Evolutionary conservation across 35 echinoderm and acorn worm genomes (phyloP).

Genomic region (Anneissia japonica): DNA sequence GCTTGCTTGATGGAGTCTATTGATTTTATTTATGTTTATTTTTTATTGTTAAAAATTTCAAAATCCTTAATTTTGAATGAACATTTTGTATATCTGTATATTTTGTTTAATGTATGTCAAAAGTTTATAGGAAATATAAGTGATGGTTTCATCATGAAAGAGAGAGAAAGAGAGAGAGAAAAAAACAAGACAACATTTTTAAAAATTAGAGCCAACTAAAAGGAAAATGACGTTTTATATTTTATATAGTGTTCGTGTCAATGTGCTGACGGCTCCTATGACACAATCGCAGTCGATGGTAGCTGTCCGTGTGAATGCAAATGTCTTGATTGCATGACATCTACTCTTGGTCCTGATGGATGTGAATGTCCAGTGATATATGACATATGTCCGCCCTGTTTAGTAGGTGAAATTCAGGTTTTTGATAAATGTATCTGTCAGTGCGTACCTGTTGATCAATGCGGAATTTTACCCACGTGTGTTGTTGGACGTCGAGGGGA

Average conservation of each 20-base stretch:
- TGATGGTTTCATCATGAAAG: too few relatives aligned
- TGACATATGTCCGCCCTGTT: constrained; percentile 25
- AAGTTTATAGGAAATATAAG: too few relatives aligned
- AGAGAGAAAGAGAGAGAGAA: too few relatives aligned
- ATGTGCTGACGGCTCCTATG: constrained; percentile 10
- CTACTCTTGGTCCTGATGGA: not conserved
- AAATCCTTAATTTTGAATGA: too few relatives aligned
- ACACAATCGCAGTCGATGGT: not conserved
- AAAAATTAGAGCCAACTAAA: too few relatives aligned
- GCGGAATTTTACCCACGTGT: constrained; percentile 2
- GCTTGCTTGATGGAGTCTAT: too few relatives aligned
- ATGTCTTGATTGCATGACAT: not conserved
- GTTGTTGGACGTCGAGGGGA: not conserved
- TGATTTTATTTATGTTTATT: too few relatives aligned
- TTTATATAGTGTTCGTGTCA: constrained; percentile 1
- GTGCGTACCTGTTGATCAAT: not conserved
- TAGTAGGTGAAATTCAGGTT: not conserved
- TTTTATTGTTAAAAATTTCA: too few relatives aligned
- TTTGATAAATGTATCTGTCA: constrained; percentile 13
- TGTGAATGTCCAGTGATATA: not conserved
- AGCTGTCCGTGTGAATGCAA: constrained; percentile 5
- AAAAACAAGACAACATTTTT: too few relatives aligned
- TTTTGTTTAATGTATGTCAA: too few relatives aligned
- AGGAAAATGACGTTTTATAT: too few relatives aligned
- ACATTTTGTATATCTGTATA: too few relatives aligned